phyloP scores from a whole-genome alignment of 2,888 invertebrate genomes.

The Quadriops clusia region DNA sequence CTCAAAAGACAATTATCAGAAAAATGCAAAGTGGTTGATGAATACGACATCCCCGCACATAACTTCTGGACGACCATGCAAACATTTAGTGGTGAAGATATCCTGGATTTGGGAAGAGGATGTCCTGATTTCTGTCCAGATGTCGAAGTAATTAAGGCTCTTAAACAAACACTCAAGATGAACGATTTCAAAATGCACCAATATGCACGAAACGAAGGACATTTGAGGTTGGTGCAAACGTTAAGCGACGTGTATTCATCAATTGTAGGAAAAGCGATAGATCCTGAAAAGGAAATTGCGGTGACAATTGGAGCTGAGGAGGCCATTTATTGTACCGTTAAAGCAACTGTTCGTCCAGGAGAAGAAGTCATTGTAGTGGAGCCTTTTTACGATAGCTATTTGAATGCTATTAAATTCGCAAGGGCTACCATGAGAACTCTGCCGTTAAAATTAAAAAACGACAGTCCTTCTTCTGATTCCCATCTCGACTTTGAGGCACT shows the following conservation, averaged over 20 bases:
- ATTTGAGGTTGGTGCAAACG: slow-evolving; percentile 74
- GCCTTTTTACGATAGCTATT: slow-evolving; percentile 96
- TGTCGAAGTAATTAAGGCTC: slow-evolving; percentile 62
- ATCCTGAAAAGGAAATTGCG: slow-evolving; percentile 74
- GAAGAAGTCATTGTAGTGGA: slow-evolving; percentile 94
- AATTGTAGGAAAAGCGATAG: slow-evolving; percentile 57
- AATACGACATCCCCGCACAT: too few relatives aligned
- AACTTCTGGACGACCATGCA: too few relatives aligned
- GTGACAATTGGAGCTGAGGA: slow-evolving; percentile 91
- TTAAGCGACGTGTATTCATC: slow-evolving; percentile 75
- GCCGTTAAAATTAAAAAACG: too few relatives aligned
- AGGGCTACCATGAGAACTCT: slow-evolving; percentile 81
- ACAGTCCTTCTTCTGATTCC: too few relatives aligned
- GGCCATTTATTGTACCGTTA: slow-evolving; percentile 71
- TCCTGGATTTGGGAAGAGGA: slow-evolving; percentile 86
- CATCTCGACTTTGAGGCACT: slow-evolving; percentile 73
- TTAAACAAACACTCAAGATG: slow-evolving; percentile 54
- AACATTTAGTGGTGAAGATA: too few relatives aligned
- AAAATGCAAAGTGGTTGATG: too few relatives aligned
- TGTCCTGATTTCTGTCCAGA: slow-evolving; percentile 89
- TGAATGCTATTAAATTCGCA: slow-evolving; percentile 81
- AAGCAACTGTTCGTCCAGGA: slow-evolving; percentile 72
- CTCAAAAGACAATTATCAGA: too few relatives aligned
- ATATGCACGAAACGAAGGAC: slow-evolving; percentile 89
- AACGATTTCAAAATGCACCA: slow-evolving; percentile 72